These are phyloP conservation scores for Ascaphus truei DNA, from an alignment of 2,113 vertebrate genomes.

Conservation along the genomic window DNA sequence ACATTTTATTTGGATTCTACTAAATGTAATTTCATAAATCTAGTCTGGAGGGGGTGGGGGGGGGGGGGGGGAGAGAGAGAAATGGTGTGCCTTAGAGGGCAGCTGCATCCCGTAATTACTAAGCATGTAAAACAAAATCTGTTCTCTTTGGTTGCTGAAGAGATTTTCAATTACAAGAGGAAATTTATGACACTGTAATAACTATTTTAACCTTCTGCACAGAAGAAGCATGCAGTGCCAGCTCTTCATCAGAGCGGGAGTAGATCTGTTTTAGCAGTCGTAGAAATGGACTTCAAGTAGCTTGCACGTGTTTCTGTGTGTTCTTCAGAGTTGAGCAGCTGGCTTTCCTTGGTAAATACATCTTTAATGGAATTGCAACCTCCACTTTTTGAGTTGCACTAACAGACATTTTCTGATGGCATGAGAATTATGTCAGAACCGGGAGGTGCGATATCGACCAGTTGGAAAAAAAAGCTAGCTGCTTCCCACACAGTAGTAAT, in stretches of 20 bases:
- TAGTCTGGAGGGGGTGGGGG: slow-evolving; percentile 41
- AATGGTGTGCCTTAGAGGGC: slow-evolving; percentile 49
- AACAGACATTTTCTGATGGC: slow-evolving; percentile 46
- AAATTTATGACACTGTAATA: slow-evolving; percentile 65
- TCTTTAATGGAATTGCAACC: slow-evolving; percentile 70
- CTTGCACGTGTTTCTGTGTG: slow-evolving; percentile 21
- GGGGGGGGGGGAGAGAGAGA: slow-evolving; percentile 41
- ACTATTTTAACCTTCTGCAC: slow-evolving; percentile 58
- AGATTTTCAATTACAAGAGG: slow-evolving; percentile 66
- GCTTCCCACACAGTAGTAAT: slow-evolving; percentile 19
- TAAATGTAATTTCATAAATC: slow-evolving; percentile 4
- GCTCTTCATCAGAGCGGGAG: slow-evolving; percentile 45
- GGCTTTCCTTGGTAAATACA: slow-evolving; percentile 67
- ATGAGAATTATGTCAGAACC: slow-evolving; percentile 43
- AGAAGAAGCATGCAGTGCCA: slow-evolving; percentile 53
- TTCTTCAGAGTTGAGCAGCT: slow-evolving; percentile 47
- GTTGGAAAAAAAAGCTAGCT: slow-evolving; percentile 19
- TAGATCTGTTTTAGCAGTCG: slow-evolving; percentile 43
- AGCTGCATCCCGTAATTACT: slow-evolving; percentile 68
- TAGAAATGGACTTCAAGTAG: slow-evolving; percentile 45
- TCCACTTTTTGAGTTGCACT: slow-evolving; percentile 44
- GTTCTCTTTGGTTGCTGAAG: slow-evolving; percentile 49
- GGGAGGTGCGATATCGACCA: slow-evolving; percentile 43
- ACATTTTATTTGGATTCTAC: not conserved
- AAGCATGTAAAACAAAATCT: slow-evolving; percentile 55